Conservation (phyloP, 2,888 invertebrate genomes). For the Drosophila picticornis region DNA sequence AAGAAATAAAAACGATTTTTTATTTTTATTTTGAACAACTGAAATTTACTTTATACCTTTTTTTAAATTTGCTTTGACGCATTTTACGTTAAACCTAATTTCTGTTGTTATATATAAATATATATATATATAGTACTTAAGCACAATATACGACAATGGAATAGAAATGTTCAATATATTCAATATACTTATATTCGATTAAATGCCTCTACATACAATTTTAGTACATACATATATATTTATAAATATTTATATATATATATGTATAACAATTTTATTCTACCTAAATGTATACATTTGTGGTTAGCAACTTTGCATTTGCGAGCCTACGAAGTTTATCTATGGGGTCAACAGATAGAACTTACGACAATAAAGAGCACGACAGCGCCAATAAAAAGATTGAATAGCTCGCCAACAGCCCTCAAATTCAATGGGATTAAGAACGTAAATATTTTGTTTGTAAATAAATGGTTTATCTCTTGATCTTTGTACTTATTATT, state of each 20-base stretch:
- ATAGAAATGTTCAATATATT: conserved; percentile 33
- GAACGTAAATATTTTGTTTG: conserved; percentile 42
- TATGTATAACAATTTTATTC: conserved; percentile 36
- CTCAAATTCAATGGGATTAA: conserved; percentile 80
- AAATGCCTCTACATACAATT: conserved; percentile 52
- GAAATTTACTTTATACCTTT: conserved; percentile 19
- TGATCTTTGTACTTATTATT: conserved; percentile 20
- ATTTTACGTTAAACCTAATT: conserved; percentile 41
- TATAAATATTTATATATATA: neutral
- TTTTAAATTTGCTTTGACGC: conserved; percentile 11
- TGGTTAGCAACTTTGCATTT: conserved; percentile 45
- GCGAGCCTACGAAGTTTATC: conserved; percentile 50
- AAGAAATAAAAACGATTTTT: conserved; percentile 6
- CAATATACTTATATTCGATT: conserved; percentile 22
- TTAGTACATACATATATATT: conserved; percentile 8
- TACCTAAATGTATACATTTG: conserved; percentile 55
- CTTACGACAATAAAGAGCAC: conserved; percentile 85
- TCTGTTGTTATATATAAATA: conserved; percentile 13
- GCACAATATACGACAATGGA: conserved; percentile 46
- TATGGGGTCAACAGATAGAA: conserved; percentile 70
- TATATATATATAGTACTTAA: conserved; percentile 20
- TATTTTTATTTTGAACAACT: conserved; percentile 21
- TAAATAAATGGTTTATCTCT: conserved; percentile 33
- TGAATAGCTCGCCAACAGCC: conserved; percentile 85
- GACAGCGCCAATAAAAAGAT: conserved; percentile 85